phyloP scores from a whole-genome alignment of 2,888 invertebrate species.

The Gari tellinella region DNA sequence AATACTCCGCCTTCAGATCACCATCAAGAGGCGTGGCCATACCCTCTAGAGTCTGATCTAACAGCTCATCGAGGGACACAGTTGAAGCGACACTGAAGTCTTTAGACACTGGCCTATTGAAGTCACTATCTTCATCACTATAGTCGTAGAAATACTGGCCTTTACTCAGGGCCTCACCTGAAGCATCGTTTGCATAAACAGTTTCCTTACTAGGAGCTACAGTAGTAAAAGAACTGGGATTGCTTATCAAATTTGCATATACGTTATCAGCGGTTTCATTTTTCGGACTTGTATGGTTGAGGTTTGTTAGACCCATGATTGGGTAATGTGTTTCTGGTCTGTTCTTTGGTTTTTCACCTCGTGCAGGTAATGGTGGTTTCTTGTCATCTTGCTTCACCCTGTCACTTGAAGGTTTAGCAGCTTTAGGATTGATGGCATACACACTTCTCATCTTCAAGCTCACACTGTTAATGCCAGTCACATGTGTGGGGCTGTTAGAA shows the following conservation, averaged over 20 bases:
- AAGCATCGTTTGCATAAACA: conserved; percentile 2
- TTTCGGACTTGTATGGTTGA: conserved; percentile 56
- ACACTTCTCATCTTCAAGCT: conserved; percentile 29
- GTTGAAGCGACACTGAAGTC: conserved; percentile 78
- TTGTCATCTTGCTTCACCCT: conserved; percentile 5
- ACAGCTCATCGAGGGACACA: conserved; percentile 80
- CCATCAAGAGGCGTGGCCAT: conserved; percentile 70
- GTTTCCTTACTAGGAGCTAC: neutral
- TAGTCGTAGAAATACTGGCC: conserved; percentile 77
- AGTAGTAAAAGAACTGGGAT: conserved; percentile 28
- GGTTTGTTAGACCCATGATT: conserved; percentile 52
- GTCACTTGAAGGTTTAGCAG: conserved; percentile 10
- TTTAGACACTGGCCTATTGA: conserved; percentile 70
- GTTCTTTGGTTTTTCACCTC: conserved; percentile 32
- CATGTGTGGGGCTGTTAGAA: conserved; percentile 3
- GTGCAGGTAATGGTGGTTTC: conserved; percentile 34
- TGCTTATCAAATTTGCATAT: conserved; percentile 40
- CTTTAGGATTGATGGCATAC: conserved; percentile 33
- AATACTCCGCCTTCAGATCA: conserved; percentile 71
- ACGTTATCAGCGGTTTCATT: conserved; percentile 29
- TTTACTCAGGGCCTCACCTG: conserved; percentile 21
- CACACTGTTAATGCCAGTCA: neutral
- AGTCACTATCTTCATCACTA: conserved; percentile 79
- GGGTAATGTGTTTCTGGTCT: conserved; percentile 50
- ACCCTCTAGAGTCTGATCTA: conserved; percentile 75